Evolutionary conservation across 1,140 invertebrate species (phyloP), one percentile per base, ranked within the genome.

Genomic region (Oryzaephilus surinamensis): DNA sequence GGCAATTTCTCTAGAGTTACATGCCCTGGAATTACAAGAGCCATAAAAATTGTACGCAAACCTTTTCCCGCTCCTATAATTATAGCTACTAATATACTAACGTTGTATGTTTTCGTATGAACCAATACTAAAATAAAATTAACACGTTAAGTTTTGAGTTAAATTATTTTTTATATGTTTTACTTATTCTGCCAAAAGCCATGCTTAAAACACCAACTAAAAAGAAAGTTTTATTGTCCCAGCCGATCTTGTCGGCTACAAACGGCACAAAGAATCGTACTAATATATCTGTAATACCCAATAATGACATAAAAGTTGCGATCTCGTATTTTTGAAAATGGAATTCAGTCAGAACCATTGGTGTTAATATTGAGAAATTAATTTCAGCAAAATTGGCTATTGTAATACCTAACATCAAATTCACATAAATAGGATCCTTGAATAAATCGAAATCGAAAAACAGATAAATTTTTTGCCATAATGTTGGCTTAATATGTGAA

Each of bases 321-420:
- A 73, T 76, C 39, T 76, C 45, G 2, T 58, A 43, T 1, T 67
- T 74, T 7, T 62, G 58, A 38, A 76, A 75, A 10, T 67, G 33
- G 33, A 67, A 63, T 20, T 79, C 77, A 10, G 65, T 65, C 2
- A 81, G 54, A 19, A 82, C 77, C 17, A 79, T 76, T 12, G 79
- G 76, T 2, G 74, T 70, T 7, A 81, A 43, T 3, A 76, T 55
- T 2, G 75, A 72, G 48, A 81, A 81, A 51, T 79, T 81, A 2
- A 77, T 66, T 52, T 82, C 79, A 0, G 73, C 74, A 48, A 76
- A 77, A 8, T 75, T 70, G 1, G 77, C 77, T 2, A 80, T 54
- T 0, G 76, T 76, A 37, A 81, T 60, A 0, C 78, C 77, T n/a
- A 78, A 42, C 61, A 79, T 70, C 23, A 81, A 71, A 52, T 74